Percentiles rank a stretch among this genome's conserved stretches.
Conservation (phyloP, 2,797 vertebrate genomes). For the Adrianichthys oophorus region DNA sequence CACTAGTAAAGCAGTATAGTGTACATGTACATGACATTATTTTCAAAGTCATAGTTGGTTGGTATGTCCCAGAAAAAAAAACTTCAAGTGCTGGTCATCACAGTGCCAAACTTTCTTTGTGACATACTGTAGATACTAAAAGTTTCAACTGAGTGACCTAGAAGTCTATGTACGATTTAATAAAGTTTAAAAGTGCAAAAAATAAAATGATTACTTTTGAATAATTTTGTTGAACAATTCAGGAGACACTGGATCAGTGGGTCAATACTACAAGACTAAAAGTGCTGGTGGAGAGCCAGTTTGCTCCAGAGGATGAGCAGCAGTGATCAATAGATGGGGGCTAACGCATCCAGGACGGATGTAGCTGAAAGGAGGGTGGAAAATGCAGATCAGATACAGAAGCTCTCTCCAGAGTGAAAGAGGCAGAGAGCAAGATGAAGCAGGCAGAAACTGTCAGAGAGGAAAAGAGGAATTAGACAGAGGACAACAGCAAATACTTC, state of each 20-base stretch:
- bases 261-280: slow-evolving; percentile 23
- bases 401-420: slow-evolving; percentile 18
- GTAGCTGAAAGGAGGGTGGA: slow-evolving; percentile 2
- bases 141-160: neutral
- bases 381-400: slow-evolving; percentile 42
- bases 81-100: too few relatives aligned
- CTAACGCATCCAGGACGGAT: slow-evolving; percentile 8
- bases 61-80: too few relatives aligned
- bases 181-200: neutral
- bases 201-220: neutral
- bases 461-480: slow-evolving; percentile 11
- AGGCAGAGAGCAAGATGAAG: slow-evolving; percentile 15
- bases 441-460: slow-evolving; percentile 20
- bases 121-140: too few relatives aligned
- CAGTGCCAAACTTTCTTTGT: too few relatives aligned
- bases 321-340: slow-evolving; percentile 22
- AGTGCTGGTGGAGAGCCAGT: slow-evolving; percentile 16
- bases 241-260: neutral
- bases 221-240: slow-evolving; percentile 11
- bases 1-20: too few relatives aligned
- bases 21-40: too few relatives aligned
- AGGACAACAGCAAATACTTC: slow-evolving; percentile 2
- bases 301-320: slow-evolving; percentile 10
- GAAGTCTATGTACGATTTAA: neutral
- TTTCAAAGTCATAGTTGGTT: too few relatives aligned